phyloP scores from a whole-genome alignment of 2,113 vertebrate species.

The Mesitornis unicolor region DNA sequence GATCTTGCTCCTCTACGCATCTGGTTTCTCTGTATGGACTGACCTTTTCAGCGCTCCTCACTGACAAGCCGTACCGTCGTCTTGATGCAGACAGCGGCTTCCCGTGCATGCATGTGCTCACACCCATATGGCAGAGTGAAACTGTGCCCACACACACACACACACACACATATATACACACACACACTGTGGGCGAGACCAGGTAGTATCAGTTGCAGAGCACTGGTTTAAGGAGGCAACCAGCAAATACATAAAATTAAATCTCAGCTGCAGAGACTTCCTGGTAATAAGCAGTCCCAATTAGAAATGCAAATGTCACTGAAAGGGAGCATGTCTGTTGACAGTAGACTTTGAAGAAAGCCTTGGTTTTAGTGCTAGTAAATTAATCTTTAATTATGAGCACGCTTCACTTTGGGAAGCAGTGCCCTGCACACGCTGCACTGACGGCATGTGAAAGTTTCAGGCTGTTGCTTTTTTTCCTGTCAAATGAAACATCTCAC shows the following conservation, averaged over 20 bases:
- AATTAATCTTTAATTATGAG: constrained; percentile 54
- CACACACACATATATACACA: not conserved
- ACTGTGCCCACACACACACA: not conserved
- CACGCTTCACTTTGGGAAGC: not conserved
- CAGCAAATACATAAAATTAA: not conserved
- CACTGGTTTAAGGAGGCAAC: not conserved
- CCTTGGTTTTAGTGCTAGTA: constrained; percentile 32
- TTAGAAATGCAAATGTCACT: constrained; percentile 54
- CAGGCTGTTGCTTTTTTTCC: not conserved
- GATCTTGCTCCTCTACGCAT: not conserved
- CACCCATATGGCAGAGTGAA: not conserved
- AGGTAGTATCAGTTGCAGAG: not conserved
- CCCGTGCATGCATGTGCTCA: not conserved
- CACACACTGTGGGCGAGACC: not conserved
- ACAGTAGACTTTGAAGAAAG: constrained; percentile 39
- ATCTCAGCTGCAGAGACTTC: constrained; percentile 22
- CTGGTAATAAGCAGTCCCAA: constrained; percentile 36
- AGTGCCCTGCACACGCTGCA: not conserved
- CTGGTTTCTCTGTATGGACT: not conserved
- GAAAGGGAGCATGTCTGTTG: constrained; percentile 49
- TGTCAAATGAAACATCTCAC: not conserved
- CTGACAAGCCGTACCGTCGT: not conserved
- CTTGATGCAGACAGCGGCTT: not conserved
- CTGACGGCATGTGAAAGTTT: not conserved
- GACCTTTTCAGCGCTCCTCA: not conserved